phyloP scores from a whole-genome alignment of 1,140 invertebrate genomes.

The Anoplophora glabripennis region DNA sequence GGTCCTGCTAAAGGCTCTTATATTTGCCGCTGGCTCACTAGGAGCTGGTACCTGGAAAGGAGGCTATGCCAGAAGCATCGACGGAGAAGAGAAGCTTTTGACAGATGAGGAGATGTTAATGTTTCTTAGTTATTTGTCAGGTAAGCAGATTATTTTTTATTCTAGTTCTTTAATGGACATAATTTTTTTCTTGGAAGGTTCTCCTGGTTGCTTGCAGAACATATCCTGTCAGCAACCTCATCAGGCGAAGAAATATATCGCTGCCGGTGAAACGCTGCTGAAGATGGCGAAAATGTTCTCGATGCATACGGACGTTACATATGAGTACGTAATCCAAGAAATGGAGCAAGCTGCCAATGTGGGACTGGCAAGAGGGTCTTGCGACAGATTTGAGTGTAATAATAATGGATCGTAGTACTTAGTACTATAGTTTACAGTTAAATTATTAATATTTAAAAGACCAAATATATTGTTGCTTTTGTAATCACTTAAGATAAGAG shows the following conservation, averaged over 20 bases:
- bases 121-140: conserved; percentile 42
- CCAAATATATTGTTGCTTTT: too few relatives aligned
- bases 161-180: background rate
- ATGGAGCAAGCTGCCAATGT: conserved; percentile 40
- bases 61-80: conserved; percentile 55
- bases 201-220: conserved; percentile 68
- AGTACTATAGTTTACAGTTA: too few relatives aligned
- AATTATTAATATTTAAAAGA: too few relatives aligned
- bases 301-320: conserved; percentile 28
- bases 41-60: conserved; percentile 64
- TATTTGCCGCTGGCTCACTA: conserved; percentile 74
- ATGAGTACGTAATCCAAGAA: conserved; percentile 39
- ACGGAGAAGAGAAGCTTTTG: conserved; percentile 47
- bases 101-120: conserved; percentile 43
- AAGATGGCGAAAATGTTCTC: conserved; percentile 65
- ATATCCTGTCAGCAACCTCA: conserved; percentile 72
- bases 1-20: conserved; percentile 75
- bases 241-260: conserved; percentile 69
- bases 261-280: conserved; percentile 69
- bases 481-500: too few relatives aligned
- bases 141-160: conserved; percentile 27
- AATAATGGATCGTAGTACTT: background rate
- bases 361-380: conserved; percentile 39
- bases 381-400: conserved; percentile 32
- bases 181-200: conserved; percentile 47